Evolutionary conservation across 2,113 vertebrate genomes (phyloP).

Genomic region (Hoplias malabaricus): DNA sequence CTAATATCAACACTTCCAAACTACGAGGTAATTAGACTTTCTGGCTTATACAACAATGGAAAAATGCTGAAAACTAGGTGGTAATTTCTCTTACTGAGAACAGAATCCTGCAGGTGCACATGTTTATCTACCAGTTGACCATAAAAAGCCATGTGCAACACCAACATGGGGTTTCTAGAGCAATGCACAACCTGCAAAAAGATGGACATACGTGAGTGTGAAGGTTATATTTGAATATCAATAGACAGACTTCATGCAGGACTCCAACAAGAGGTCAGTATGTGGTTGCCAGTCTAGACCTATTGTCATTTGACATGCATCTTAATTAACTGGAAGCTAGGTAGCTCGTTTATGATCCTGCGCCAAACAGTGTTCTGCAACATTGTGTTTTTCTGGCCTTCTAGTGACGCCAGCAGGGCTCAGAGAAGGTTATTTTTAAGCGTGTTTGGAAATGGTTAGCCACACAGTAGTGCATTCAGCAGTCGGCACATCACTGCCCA

Average conservation of each 20-base stretch:
- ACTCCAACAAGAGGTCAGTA: neutral
- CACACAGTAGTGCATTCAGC: neutral
- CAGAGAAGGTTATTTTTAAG: neutral
- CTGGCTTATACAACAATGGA: neutral
- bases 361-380: neutral
- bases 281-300: neutral
- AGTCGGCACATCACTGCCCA: slow-evolving; percentile 1
- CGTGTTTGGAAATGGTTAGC: neutral
- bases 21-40: neutral
- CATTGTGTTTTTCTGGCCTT: neutral
- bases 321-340: neutral
- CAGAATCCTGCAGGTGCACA: neutral
- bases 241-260: neutral
- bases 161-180: neutral
- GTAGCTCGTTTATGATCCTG: neutral
- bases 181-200: neutral
- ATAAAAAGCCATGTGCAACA: neutral
- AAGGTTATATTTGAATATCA: neutral
- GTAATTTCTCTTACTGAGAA: neutral
- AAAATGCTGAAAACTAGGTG: neutral
- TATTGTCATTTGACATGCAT: neutral
- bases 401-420: neutral
- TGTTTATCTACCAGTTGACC: neutral
- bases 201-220: neutral
- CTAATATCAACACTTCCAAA: neutral